A percentile compares a stretch with the other conserved stretches of the same genome.
phyloP scores from a whole-genome alignment of 1,140 invertebrate species.

The Magallana angulata region DNA sequence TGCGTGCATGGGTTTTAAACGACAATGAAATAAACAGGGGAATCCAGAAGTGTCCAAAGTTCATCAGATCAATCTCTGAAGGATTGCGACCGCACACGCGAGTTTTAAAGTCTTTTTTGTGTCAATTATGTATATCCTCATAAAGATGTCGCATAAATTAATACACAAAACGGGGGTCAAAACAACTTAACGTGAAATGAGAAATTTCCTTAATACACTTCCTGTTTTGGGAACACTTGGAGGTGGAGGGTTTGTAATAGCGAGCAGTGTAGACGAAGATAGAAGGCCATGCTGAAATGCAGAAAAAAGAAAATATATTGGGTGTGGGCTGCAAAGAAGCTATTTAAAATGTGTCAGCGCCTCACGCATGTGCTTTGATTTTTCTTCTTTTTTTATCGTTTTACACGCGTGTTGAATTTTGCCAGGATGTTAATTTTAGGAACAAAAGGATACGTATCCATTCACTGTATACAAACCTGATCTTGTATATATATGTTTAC shows the following conservation, averaged over 20 bases:
- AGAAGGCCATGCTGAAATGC: constrained; percentile 3
- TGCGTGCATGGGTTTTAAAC: neutral
- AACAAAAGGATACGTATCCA: neutral
- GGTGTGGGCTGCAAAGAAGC: neutral
- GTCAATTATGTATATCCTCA: neutral
- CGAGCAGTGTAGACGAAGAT: neutral
- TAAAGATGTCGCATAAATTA: neutral
- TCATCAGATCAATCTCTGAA: neutral
- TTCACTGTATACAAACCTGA: neutral
- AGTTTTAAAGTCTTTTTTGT: neutral
- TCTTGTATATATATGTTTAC: neutral
- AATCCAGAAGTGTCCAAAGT: neutral
- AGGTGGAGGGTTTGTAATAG: neutral
- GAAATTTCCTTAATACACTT: constrained; percentile 12
- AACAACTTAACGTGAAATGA: constrained; percentile 1
- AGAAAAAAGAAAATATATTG: neutral
- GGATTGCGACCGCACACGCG: neutral
- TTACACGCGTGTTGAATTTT: neutral
- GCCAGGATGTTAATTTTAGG: neutral
- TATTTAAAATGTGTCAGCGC: neutral
- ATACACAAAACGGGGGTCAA: neutral
- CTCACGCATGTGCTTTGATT: neutral
- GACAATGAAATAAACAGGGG: neutral
- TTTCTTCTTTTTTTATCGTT: neutral
- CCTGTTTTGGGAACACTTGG: neutral